A percentile compares a stretch with the other conserved stretches of the same genome.
These are phyloP conservation scores for Sorex fumeus DNA, from an alignment of 2,113 vertebrate species.

Conservation along the genomic window DNA sequence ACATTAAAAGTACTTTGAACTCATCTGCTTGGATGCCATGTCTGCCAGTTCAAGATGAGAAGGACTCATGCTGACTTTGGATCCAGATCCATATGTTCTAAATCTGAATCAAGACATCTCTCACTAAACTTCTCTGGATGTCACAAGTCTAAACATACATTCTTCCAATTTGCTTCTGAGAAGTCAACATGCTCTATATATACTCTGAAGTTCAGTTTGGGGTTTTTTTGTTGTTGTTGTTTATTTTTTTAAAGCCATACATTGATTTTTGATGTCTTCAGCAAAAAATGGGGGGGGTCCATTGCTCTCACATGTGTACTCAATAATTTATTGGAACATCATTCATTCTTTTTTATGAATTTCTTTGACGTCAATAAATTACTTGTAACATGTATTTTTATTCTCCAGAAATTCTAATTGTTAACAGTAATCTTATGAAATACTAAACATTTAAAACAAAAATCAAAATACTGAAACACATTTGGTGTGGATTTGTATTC, in stretches of 20 bases:
- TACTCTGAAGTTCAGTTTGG: neutral
- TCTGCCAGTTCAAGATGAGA: neutral
- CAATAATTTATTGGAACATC: constrained; percentile 65
- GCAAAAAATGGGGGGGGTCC: constrained; percentile 23
- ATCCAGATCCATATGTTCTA: neutral
- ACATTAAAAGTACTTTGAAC: neutral
- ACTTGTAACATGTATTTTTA: constrained; percentile 72
- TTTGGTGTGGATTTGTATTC: constrained; percentile 56
- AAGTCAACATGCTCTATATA: neutral
- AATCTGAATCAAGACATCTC: neutral
- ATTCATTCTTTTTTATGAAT: constrained; percentile 69
- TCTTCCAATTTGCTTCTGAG: constrained; percentile 38
- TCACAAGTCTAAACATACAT: neutral
- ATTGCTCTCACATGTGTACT: constrained; percentile 63
- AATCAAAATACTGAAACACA: constrained; percentile 46
- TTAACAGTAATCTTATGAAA: constrained; percentile 59
- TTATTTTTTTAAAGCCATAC: neutral
- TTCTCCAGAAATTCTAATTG: constrained; percentile 44
- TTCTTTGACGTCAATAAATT: constrained; percentile 75
- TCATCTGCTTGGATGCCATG: neutral
- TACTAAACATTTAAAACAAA: constrained; percentile 55
- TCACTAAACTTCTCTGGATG: neutral
- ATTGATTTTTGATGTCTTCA: constrained; percentile 61
- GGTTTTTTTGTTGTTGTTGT: neutral
- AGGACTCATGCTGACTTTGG: neutral